Conservation (phyloP, 2,113 vertebrate species). For the Phycodurus eques region DNA sequence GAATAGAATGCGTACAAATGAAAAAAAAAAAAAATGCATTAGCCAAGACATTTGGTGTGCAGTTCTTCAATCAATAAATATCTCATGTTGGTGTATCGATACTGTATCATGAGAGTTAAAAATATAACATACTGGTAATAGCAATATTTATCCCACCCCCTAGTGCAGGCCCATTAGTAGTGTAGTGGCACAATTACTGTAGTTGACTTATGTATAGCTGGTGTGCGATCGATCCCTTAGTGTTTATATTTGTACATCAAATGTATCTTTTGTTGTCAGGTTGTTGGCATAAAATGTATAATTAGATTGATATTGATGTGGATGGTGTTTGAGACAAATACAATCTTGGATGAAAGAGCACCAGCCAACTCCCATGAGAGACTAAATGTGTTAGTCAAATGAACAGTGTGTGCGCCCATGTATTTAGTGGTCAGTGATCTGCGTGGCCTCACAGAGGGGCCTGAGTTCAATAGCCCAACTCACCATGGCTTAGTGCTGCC, state of each 20-base stretch:
- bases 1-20: too few relatives aligned
- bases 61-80: too few relatives aligned
- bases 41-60: too few relatives aligned
- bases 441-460: conserved; percentile 54
- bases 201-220: neutral
- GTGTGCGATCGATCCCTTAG: too few relatives aligned
- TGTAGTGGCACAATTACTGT: too few relatives aligned
- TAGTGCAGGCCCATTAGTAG: neutral
- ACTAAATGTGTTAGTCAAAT: conserved; percentile 17
- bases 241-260: neutral
- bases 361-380: conserved; percentile 38
- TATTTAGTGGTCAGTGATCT: conserved; percentile 68
- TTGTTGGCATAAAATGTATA: conserved; percentile 27
- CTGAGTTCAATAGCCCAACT: conserved; percentile 57
- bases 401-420: conserved; percentile 33
- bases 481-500: conserved; percentile 61
- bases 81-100: too few relatives aligned
- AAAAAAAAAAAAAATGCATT: too few relatives aligned
- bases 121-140: too few relatives aligned
- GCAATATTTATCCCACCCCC: too few relatives aligned
- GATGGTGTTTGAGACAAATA: conserved; percentile 47
- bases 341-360: conserved; percentile 45
- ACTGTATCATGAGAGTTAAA: too few relatives aligned
- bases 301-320: conserved; percentile 27
- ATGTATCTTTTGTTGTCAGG: neutral